A percentile compares a stretch with the other conserved stretches of the same genome.
phyloP scores from a whole-genome alignment of 2,888 invertebrate genomes.

The Ectobius pallidus region DNA sequence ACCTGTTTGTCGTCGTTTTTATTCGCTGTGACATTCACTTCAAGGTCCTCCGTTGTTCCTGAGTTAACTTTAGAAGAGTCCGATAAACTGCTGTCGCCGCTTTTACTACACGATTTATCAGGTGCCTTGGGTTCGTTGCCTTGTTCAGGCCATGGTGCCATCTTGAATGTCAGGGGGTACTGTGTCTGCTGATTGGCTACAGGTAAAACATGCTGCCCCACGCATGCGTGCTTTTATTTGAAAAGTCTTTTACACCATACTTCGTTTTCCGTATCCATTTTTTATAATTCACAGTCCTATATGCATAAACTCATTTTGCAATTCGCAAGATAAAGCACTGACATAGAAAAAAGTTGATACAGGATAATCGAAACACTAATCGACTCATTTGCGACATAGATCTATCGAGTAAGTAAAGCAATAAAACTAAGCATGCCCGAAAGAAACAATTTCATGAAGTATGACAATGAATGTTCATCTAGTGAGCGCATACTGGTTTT shows the following conservation, averaged over 20 bases:
- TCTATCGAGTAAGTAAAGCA: too few relatives aligned
- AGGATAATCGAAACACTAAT: not conserved
- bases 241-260: not conserved
- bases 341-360: not conserved
- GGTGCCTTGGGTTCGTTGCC: slow-evolving; percentile 77
- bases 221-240: slow-evolving; percentile 36
- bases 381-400: too few relatives aligned
- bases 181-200: slow-evolving; percentile 47
- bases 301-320: not conserved
- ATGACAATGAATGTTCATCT: too few relatives aligned
- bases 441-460: too few relatives aligned
- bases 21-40: slow-evolving; percentile 34
- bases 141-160: slow-evolving; percentile 80
- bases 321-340: not conserved
- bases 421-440: too few relatives aligned
- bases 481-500: too few relatives aligned
- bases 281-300: not conserved
- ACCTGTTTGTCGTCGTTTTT: slow-evolving; percentile 44
- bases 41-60: slow-evolving; percentile 36
- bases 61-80: slow-evolving; percentile 39
- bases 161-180: slow-evolving; percentile 57
- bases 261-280: not conserved
- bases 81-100: slow-evolving; percentile 36
- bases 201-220: slow-evolving; percentile 39
- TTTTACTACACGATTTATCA: slow-evolving; percentile 65